Base-by-base conservation (phyloP, 2,888 invertebrate genomes). In the Microctonus hyperodae region DNA sequence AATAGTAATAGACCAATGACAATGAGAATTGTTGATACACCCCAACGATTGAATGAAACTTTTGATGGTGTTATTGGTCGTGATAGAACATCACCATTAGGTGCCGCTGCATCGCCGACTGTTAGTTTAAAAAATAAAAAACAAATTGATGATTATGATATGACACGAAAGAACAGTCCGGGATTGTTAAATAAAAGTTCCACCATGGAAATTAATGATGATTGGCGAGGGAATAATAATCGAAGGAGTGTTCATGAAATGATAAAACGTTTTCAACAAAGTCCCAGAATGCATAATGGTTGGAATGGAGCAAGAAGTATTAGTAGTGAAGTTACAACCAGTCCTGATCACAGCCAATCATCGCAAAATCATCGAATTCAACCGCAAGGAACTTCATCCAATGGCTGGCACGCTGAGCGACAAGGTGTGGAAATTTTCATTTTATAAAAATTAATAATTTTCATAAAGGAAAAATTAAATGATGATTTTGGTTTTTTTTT, bases 241-340 rank as follows among this genome's bases (percentile, higher is more conserved):
- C 74, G 83, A 2, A 74, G 80, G 35, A 83, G 82, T 67, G 84
- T 84, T 13, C 84, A 84, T 65, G 84, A 84, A 70, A 84, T 84
- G 76, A 83, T 84, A 59, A 81, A 83, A 50, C 76, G 81, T 59
- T 82, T 83, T 74, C 83, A 83, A 62, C 78, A 81, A 72, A 77
- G 79, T 68, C 80, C 81, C 60, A 78, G 78, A 58, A 76, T 78
- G 74, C 80, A 80, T 64, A 78, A 78, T 65, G 78, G 79, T 13
- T 79, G 81, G 80, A 72, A 76, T 37, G 74, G 73, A 20, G 69
- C 74, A 13, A 75, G 76, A 63, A 77, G 80, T 3, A 65, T 70
- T n/a, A 77, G 77, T 56, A 79, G 75, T 65, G 78, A 76, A 68
- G 78, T 76, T 22, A 75, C 78, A 13, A 74, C 76, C 23, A 79